Percentiles rank a stretch among this genome's conserved stretches.
Evolutionary conservation across 1,140 invertebrate genomes (phyloP).

Genomic region (Zeugodacus cucurbitae): DNA sequence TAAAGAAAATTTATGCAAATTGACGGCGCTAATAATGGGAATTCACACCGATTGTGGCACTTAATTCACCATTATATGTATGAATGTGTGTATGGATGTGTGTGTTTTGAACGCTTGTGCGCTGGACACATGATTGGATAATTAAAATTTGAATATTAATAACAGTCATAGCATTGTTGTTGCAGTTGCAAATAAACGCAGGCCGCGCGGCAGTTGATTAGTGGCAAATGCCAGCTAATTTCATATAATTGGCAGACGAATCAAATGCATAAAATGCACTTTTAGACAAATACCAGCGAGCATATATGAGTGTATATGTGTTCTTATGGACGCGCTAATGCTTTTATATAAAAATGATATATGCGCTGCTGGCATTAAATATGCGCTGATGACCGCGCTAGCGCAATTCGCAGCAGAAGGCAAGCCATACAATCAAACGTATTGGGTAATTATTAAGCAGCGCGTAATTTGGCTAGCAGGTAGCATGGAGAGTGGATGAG

Average conservation of each 20-base stretch:
- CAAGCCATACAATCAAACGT: background rate
- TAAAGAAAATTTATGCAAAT: slow-evolving; percentile 16
- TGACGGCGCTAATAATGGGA: slow-evolving; percentile 19
- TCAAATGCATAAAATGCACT: background rate
- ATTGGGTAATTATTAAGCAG: background rate
- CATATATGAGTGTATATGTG: background rate
- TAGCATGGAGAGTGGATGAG: background rate
- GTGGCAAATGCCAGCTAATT: background rate
- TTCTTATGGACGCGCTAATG: background rate
- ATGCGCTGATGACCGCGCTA: background rate
- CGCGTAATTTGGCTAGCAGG: background rate
- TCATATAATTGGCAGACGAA: background rate
- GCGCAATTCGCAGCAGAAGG: background rate
- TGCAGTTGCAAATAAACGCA: background rate
- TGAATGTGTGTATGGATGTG: background rate
- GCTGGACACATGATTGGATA: background rate
- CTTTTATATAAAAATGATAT: background rate
- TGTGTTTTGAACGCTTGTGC: background rate
- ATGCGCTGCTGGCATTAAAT: background rate
- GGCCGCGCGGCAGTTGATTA: background rate
- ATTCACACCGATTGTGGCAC: background rate
- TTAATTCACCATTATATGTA: background rate
- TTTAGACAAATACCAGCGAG: background rate
- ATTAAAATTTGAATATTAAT: slow-evolving; percentile 2
- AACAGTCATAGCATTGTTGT: background rate